These are phyloP conservation scores for Sylvilagus floridanus DNA, from an alignment of 2,797 vertebrate species.

Conservation along the genomic window DNA sequence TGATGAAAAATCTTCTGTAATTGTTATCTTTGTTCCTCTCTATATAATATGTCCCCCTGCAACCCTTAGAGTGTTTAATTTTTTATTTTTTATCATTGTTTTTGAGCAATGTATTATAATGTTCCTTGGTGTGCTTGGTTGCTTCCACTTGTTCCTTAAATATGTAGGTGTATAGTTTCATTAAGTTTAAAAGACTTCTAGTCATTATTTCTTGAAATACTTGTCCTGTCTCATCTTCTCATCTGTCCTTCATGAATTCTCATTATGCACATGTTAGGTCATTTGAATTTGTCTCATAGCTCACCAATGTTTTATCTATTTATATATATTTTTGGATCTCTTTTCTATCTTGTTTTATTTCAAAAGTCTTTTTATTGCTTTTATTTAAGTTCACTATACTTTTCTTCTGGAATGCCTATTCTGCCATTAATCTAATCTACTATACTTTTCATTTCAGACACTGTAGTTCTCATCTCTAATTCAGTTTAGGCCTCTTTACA, in stretches of 20 bases:
- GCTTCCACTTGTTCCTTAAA: neutral
- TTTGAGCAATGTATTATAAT: slow-evolving; percentile 44
- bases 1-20: neutral
- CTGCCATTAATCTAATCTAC: neutral
- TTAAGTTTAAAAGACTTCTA: neutral
- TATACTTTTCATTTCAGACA: slow-evolving; percentile 22
- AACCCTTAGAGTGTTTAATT: neutral
- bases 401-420: neutral
- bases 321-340: too few relatives aligned
- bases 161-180: neutral
- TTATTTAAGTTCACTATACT: neutral
- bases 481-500: neutral
- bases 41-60: neutral
- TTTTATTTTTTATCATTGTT: neutral
- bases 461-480: neutral
- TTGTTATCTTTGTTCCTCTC: neutral
- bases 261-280: neutral
- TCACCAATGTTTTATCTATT: neutral
- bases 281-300: neutral
- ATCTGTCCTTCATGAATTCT: neutral
- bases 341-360: slow-evolving; percentile 11
- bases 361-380: neutral
- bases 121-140: neutral
- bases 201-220: neutral
- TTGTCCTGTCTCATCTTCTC: neutral